Evolutionary conservation across 1,140 invertebrate genomes (phyloP), one percentile per base, ranked within the genome.

Genomic region (Colletes gigas): DNA sequence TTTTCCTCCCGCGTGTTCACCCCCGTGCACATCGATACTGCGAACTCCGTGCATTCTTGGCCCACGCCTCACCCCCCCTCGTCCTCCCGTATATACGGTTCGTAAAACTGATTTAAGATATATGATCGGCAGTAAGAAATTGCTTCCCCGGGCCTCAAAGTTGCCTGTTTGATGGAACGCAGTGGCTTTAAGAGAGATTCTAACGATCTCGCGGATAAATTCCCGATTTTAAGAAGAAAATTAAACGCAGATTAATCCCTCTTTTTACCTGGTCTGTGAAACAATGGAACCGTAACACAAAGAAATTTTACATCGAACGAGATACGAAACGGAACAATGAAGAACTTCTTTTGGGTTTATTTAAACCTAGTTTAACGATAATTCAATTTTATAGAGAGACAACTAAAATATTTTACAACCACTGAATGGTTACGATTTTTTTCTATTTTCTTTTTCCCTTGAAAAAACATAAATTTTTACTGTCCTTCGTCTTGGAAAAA

Each of bases 91-190:
- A 41, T 75, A 73, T 30, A 52, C 19, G n/a, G 69, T 44, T 78
- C 78, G 78, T 85, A 78, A 85, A 85, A 74, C 73, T 82, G 84
- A 82, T 85, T 85, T 74, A 66, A 85, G 83, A 82, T 82, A 82
- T 81, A 84, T 55, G 83, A 82, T 55, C 57, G 62, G 21, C 19
- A 10, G 44, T 57, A 76, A 84, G 66, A 85, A 78, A 85, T 81
- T 72, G 72, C 50, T 80, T 77, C 39, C 19, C 30, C 50, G 19
- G 19, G 3, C 73, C 82, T 30, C 70, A 30, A 41, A 68, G 44
- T 59, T 63, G 17, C n/a, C 70, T 47, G 19, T 80, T 84, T 74
- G 83, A 84, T 70, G 82, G 70, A 62, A 30, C 57, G 19, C 12
- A 7, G 41, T 12, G 10, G 30, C 6, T 72, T 62, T 55, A 50